These are phyloP conservation scores for Glandiceps talaboti DNA, from an alignment of 53 echinoderm and acorn worm genomes.

Conservation along the genomic window DNA sequence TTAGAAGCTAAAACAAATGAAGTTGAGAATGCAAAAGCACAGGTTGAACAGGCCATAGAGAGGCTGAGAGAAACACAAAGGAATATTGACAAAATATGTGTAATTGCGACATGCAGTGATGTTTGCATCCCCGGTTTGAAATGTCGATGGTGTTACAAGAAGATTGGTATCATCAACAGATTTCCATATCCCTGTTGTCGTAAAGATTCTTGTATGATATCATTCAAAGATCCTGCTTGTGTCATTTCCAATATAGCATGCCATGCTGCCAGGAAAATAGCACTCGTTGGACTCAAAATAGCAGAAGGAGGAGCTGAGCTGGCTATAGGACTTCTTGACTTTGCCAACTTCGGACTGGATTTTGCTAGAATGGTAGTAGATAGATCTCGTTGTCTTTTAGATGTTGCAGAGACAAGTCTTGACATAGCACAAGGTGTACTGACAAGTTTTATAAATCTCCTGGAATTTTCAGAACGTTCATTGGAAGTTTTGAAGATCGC, in stretches of 20 bases:
- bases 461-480: neutral
- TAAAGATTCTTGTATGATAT: neutral
- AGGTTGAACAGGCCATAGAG: neutral
- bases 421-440: neutral
- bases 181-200: neutral
- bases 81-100: neutral
- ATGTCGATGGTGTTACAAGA: neutral
- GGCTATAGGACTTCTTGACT: neutral
- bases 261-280: neutral
- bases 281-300: neutral
- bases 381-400: neutral
- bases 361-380: neutral
- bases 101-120: neutral
- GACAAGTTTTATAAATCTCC: neutral
- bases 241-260: neutral
- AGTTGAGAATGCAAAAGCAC: neutral
- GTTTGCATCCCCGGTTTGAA: neutral
- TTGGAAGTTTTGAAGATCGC: neutral
- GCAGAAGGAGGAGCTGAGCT: neutral
- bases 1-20: no score
- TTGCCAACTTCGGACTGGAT: neutral
- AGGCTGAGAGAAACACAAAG: neutral
- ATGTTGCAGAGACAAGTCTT: neutral
- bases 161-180: neutral
- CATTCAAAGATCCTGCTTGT: neutral